A percentile compares a stretch with the other conserved stretches of the same genome.
phyloP scores from a whole-genome alignment of 2,797 vertebrate species.

The Oophaga sylvatica region DNA sequence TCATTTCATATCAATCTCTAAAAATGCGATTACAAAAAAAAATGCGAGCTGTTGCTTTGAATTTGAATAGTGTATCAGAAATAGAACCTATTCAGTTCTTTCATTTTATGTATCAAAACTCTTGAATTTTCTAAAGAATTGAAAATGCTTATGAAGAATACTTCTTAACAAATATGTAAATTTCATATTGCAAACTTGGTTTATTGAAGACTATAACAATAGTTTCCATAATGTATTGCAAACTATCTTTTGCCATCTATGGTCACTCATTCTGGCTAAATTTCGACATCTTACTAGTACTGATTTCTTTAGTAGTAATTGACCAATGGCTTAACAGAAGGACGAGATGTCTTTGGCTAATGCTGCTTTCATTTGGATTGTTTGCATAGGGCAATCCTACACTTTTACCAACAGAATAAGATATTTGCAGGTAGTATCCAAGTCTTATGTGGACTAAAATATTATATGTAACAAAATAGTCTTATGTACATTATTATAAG shows the following conservation, averaged over 20 bases:
- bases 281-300: too few species aligned
- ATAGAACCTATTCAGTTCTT: slow-evolving; percentile 30
- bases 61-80: slow-evolving; percentile 36
- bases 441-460: too few species aligned
- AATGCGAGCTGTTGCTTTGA: slow-evolving; percentile 16
- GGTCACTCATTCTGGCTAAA: background rate
- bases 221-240: background rate
- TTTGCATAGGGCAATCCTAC: too few species aligned
- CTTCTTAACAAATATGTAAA: slow-evolving; percentile 18
- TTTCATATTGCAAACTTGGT: background rate
- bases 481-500: too few species aligned
- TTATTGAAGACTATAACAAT: background rate
- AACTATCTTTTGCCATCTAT: background rate
- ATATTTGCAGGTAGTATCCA: too few species aligned
- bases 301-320: too few species aligned
- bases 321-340: too few species aligned
- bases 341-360: too few species aligned
- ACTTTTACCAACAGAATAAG: too few species aligned
- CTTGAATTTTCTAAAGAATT: slow-evolving; percentile 32
- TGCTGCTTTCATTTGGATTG: too few species aligned
- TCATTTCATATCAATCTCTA: slow-evolving; percentile 41
- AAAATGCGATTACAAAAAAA: slow-evolving; percentile 43
- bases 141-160: slow-evolving; percentile 12
- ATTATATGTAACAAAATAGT: too few species aligned
- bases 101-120: slow-evolving; percentile 30